phyloP scores from a whole-genome alignment of 2,888 invertebrate species.

The Amphimallon solstitiale region DNA sequence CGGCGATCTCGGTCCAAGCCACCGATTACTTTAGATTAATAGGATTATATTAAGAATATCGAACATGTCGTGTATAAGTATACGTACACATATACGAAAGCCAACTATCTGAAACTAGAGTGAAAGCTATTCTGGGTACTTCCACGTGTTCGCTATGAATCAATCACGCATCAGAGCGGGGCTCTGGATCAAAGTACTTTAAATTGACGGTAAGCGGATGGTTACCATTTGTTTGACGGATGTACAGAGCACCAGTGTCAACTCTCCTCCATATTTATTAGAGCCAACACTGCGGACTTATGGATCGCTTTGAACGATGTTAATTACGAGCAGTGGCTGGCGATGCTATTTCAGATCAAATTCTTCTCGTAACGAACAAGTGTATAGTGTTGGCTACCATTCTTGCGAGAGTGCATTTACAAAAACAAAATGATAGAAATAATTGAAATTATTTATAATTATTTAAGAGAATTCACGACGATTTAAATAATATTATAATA shows the following conservation, averaged over 20 bases:
- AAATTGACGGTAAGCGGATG: constrained; percentile 59
- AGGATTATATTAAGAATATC: constrained; percentile 51
- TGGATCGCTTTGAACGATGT: constrained; percentile 22
- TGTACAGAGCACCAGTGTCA: constrained; percentile 34
- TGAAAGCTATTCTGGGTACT: constrained; percentile 49
- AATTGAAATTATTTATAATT: too few relatives aligned
- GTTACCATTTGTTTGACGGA: constrained; percentile 46
- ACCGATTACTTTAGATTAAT: constrained; percentile 52
- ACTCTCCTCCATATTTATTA: constrained; percentile 44
- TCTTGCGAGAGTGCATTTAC: not conserved
- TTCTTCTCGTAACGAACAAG: not conserved
- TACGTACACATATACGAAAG: constrained; percentile 34
- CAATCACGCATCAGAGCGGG: constrained; percentile 57
- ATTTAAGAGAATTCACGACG: too few relatives aligned
- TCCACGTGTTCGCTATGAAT: constrained; percentile 62
- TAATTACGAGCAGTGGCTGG: constrained; percentile 21
- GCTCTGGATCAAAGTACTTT: constrained; percentile 57
- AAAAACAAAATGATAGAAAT: too few relatives aligned
- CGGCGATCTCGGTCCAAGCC: not conserved
- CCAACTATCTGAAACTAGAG: constrained; percentile 48
- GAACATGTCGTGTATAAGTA: constrained; percentile 40
- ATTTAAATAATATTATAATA: too few relatives aligned
- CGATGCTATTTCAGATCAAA: constrained; percentile 26
- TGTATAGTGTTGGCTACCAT: constrained; percentile 1
- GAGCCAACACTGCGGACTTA: constrained; percentile 17